phyloP scores from a whole-genome alignment of 1,140 invertebrate species.

The Phymorhynchus buccinoides region DNA sequence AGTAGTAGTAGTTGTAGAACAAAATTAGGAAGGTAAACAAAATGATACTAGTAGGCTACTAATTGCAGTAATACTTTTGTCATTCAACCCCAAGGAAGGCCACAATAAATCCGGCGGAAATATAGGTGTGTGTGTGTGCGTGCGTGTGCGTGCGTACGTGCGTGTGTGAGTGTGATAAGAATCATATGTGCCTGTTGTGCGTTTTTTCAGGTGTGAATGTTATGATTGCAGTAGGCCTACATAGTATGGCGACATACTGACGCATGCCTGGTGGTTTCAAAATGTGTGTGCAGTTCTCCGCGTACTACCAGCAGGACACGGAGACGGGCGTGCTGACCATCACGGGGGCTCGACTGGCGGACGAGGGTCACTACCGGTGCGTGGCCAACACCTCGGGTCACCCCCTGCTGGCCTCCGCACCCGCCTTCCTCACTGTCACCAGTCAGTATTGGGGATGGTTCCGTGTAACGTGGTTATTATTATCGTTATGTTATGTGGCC shows the following conservation, averaged over 20 bases:
- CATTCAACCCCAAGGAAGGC: no score
- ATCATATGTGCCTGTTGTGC: no score
- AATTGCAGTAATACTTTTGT: no score
- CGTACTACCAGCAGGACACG: slow-evolving; percentile 67
- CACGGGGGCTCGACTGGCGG: slow-evolving; percentile 76
- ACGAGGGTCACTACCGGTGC: slow-evolving; percentile 82
- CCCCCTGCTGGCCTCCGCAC: slow-evolving; percentile 76
- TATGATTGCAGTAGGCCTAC: no score
- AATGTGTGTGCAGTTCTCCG: slow-evolving; percentile 55
- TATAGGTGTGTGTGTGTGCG: slow-evolving; percentile 19
- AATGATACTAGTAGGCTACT: no score
- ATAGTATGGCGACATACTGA: no score
- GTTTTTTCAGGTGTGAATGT: background rate
- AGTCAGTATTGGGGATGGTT: slow-evolving; percentile 73
- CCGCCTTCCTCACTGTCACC: slow-evolving; percentile 78
- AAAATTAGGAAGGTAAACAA: no score
- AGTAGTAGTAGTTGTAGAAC: no score
- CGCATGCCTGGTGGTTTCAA: no score
- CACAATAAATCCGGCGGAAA: no score
- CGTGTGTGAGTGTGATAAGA: background rate
- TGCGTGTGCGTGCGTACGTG: background rate
- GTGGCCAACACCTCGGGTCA: slow-evolving; percentile 81
- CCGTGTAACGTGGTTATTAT: no score
- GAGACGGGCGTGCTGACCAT: slow-evolving; percentile 80
- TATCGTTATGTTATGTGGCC: background rate